Evolutionary conservation across 2,113 vertebrate genomes (phyloP), one percentile per base, ranked within the genome.

Genomic region (Sakesphorus luctuosus): DNA sequence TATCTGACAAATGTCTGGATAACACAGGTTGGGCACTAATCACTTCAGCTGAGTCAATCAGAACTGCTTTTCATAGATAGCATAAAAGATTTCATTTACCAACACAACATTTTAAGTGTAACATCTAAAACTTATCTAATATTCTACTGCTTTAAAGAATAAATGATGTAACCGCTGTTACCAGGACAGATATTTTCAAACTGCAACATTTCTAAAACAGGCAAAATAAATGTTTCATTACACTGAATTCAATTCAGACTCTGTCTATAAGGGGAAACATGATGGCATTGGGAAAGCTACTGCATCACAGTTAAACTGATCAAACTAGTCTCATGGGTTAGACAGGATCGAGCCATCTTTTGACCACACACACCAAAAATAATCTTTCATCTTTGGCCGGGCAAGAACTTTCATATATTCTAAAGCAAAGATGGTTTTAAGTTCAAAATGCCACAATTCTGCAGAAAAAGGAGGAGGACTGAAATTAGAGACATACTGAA

Each of bases 1-100:
- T 97, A 97, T 96, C 96, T 97, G 94, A 97, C 96, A 97, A 98
- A 98, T 26, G 56, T 90, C 96, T 87, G 35, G 91, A 93, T 95
- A 96, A 96, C 97, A 95, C 36, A 95, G 87, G 49, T 65, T 74
- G 86, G 86, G 75, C 33, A 87, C 87, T 83, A 88, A 94, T 87
- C 73, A 67, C 62, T 95, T 92, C 28, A 46, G 43, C 20, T 79
- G 87, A 94, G 75, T 91, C 83, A 92, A 74, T 91, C 74, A 56
- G 83, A 91, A 93, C 53, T 47, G 50, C 26, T 69, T 67, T 91
- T 85, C 84, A 93, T 19, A 88, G 74, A 63, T 82, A 73, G 43
- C 74, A 90, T 65, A 82, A 86, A 84, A 72, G 82, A 86, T 26
- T 74, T 81, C 7, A 68, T 88, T 94, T 89, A 79, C 66, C 72